Evolutionary conservation across 2,888 invertebrate genomes (phyloP), one percentile per base, ranked within the genome.

Genomic region (Cephus sareptanus): DNA sequence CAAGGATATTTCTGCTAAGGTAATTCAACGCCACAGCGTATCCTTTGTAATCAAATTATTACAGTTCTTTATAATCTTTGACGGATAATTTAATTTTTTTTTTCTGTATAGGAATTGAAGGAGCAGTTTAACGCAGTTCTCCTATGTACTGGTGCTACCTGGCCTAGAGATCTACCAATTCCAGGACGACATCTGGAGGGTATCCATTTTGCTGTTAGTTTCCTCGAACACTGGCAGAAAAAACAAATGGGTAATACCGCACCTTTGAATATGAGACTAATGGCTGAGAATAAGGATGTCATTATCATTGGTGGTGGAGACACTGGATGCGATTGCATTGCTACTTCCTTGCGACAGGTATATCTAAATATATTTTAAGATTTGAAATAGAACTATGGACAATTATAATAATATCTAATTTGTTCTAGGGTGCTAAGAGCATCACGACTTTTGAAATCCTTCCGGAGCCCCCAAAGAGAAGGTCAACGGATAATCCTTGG

Each of bases 381-480:
- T 34, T 23, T 9, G 11, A 34, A 33, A 31, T 71, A 71, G 23
- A 71, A 11, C 23, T 71, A 71, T 9, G 15, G 9, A 71, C 73
- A 71, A 30, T n/a, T 3, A 9, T 56, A 56, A 56, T 56, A 56
- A 56, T 1, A 9, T 56, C 23, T 23, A 56, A 56, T 78, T 69
- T 76, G 56, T 87, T 84, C 13, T 95, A 98, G 93, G 98, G 99
- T 75, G 99, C 99, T 69, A 95, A 95, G 88, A 95, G 95, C 4
- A 98, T 99, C 87, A 97, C 97, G 0, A 97, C 98, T 1, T 99
- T 99, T 92, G 99, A 99, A 93, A 99, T 99, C 89, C 93, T 99
- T 76, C 99, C 99, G 0, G 95, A 97, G 87, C 99, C 99, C 30
- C 97, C 97, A 77, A 93, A 93, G 3, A 93, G 93, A 35, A 94